Evolutionary conservation across 1,140 invertebrate genomes (phyloP), one percentile per base, ranked within the genome.

Genomic region (Palaemon carinicauda): DNA sequence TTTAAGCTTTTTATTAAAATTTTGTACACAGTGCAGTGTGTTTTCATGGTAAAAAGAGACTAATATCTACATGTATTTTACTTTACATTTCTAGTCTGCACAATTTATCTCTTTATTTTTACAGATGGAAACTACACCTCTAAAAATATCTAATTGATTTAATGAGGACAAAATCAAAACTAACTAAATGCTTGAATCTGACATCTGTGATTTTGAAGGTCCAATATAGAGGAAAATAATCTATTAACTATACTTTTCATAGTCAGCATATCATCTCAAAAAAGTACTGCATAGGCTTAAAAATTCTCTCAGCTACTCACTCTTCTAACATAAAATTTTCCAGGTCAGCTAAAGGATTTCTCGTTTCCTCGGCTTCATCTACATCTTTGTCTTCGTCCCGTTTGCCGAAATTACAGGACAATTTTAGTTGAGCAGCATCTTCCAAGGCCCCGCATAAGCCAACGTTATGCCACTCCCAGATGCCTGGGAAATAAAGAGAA

Each of bases 301-400:
- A 75, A 10, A 17, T n/a, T 21, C 5, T 50, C 73, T 33, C 41
- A 78, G 3, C 15, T 31, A 80, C 29, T 54, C 24, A 83, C 79
- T 77, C 75, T 56, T 69, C 41, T 17, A 82, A 71, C 3, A 88
- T 50, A 74, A 75, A 54, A n/a, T 54, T 60, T 83, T 87, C 80
- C 29, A 50, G 31, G 4, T 77, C 51, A 19, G 65, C 53, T 5
- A 41, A n/a, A 17, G 82, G 24, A 24, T 80, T 65, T 29, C 41
- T 27, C 27, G 27, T 65, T 24, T 81, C 69, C 21, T 87, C 85
- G 4, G 78, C 52, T 24, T 87, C 85, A 77, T 87, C 85, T 33
- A 87, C 41, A 74, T 87, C 85, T 9, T 78, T 79, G 51, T 87
- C 85, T 31, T 87, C 85, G 27, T 87, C 85, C 78, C 79, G 81